phyloP scores from a whole-genome alignment of 2,113 vertebrate genomes.

The Phyllostomus discolor region DNA sequence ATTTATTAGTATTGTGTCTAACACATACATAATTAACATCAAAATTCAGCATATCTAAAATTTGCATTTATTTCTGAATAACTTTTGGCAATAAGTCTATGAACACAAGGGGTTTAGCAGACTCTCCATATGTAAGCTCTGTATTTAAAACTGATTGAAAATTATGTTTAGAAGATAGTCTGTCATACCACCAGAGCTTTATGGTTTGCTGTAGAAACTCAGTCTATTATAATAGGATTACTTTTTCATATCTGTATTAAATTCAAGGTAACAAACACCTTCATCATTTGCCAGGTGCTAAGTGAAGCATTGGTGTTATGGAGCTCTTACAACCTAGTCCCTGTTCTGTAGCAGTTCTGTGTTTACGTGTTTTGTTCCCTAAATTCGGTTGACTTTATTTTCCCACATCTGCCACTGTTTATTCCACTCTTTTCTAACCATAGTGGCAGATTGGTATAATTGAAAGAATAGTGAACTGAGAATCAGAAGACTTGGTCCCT shows the following conservation, averaged over 20 bases:
- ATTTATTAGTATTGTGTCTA: constrained; percentile 53
- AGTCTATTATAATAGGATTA: background rate
- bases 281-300: background rate
- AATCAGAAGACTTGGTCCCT: constrained; percentile 27
- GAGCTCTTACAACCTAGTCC: background rate
- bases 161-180: constrained; percentile 34
- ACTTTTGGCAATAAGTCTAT: constrained; percentile 38
- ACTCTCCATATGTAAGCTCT: constrained; percentile 30
- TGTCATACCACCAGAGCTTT: constrained; percentile 15
- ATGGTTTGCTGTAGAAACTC: background rate
- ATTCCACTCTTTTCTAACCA: constrained; percentile 15
- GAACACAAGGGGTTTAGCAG: constrained; percentile 44
- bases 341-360: background rate
- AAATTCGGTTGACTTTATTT: constrained; percentile 27
- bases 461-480: constrained; percentile 28
- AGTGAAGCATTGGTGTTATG: background rate
- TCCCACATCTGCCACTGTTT: constrained; percentile 35
- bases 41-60: constrained; percentile 44
- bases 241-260: constrained; percentile 14
- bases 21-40: constrained; percentile 49
- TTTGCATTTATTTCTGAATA: constrained; percentile 54
- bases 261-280: constrained; percentile 2
- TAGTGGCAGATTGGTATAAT: constrained; percentile 24
- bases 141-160: constrained; percentile 48
- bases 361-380: constrained; percentile 25